Evolutionary conservation across 2,113 vertebrate genomes (phyloP).

Genomic region (Hiodon alosoides): DNA sequence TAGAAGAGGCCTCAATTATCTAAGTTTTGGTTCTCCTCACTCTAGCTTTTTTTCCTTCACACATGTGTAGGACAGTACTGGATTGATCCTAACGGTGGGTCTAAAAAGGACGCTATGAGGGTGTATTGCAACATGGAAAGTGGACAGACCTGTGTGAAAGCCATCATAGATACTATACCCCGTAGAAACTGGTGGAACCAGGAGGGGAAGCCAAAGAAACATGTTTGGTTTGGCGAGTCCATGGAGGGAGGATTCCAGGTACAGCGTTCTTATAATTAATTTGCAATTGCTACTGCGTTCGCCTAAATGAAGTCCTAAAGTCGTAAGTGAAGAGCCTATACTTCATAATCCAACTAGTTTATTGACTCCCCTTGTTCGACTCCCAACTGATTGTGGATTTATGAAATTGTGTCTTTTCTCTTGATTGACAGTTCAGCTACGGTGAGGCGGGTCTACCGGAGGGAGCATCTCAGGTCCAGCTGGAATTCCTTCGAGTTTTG

Average conservation of each 20-base stretch:
- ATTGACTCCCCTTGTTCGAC: too few species aligned
- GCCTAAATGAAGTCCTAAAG: too few species aligned
- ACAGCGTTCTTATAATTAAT: too few species aligned
- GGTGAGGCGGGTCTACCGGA: constrained; percentile 63
- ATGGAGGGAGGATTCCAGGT: constrained; percentile 75
- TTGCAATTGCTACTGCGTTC: too few species aligned
- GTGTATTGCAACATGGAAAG: constrained; percentile 78
- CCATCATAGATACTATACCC: constrained; percentile 54
- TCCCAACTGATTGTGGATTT: too few species aligned
- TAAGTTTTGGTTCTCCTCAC: too few species aligned
- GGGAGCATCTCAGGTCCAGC: constrained; percentile 66
- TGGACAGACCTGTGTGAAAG: constrained; percentile 66
- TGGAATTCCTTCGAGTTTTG: constrained; percentile 77
- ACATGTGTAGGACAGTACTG: constrained; percentile 68
- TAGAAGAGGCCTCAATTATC: too few species aligned
- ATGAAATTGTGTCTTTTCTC: background rate
- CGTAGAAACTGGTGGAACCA: constrained; percentile 66
- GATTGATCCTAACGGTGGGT: constrained; percentile 76
- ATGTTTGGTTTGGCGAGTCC: constrained; percentile 71
- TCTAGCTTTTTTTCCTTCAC: too few species aligned
- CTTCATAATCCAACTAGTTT: too few species aligned
- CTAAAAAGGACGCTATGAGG: constrained; percentile 72
- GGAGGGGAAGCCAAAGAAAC: constrained; percentile 47
- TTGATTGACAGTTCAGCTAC: constrained; percentile 58
- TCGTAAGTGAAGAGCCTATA: too few species aligned